Percentiles rank a stretch among this genome's conserved stretches.
phyloP scores from a whole-genome alignment of 2,888 invertebrate genomes.

The Thalpophila matura region DNA sequence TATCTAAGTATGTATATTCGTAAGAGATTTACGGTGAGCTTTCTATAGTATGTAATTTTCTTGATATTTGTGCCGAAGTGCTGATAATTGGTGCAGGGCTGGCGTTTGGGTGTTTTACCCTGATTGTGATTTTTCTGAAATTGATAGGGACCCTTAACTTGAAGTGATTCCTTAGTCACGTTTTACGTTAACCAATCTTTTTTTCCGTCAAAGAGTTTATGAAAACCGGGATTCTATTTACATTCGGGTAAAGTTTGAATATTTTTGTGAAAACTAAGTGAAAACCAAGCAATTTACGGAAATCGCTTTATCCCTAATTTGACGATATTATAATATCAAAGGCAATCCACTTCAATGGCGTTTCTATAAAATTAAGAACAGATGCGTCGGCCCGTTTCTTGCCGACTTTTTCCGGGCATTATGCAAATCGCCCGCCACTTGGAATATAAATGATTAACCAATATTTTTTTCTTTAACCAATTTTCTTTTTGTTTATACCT shows the following conservation, averaged over 20 bases:
- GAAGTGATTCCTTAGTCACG: background rate
- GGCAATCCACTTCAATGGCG: constrained; percentile 11
- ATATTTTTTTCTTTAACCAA: constrained; percentile 23
- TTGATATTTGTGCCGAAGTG: too few relatives aligned
- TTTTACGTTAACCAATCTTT: background rate
- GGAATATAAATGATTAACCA: constrained; percentile 51
- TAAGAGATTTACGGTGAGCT: too few relatives aligned
- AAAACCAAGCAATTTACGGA: constrained; percentile 28
- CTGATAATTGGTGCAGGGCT: too few relatives aligned
- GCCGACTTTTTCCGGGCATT: constrained; percentile 36
- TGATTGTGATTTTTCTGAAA: too few relatives aligned
- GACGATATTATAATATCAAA: constrained; percentile 14
- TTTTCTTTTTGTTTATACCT: constrained; percentile 1
- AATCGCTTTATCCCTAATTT: constrained; percentile 28
- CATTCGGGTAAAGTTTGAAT: constrained; percentile 27
- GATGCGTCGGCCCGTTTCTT: constrained; percentile 15
- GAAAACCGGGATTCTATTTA: too few relatives aligned
- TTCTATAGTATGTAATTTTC: too few relatives aligned
- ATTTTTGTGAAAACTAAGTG: constrained; percentile 25
- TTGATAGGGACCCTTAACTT: too few relatives aligned
- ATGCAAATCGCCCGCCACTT: constrained; percentile 44
- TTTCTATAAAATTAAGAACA: constrained; percentile 46
- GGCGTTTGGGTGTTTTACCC: too few relatives aligned
- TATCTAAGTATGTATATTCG: too few relatives aligned
- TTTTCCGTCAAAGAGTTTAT: background rate